Evolutionary conservation across 2,888 invertebrate genomes (phyloP), one percentile per base, ranked within the genome.

Genomic region (Strigamia maritima): DNA sequence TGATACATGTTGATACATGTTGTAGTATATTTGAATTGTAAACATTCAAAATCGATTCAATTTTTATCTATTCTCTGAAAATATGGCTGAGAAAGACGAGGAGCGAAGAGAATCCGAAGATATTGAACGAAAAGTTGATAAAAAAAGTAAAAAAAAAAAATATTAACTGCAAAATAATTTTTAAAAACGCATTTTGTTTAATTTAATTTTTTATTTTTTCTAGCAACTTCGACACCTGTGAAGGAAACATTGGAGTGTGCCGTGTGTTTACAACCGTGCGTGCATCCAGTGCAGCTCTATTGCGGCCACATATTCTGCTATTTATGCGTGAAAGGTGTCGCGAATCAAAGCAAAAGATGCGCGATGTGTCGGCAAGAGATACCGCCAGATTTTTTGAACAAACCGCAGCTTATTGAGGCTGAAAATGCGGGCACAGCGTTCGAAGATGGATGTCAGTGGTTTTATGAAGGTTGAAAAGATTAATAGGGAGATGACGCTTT

Each of bases 221-320:
- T 16, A 44, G 49, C 16, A 19, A 8, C 24, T 65, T 65, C 65
- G 26, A 12, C n/a, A 14, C 19, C 16, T n/a, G 10, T 14, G 4
- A 76, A 38, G 16, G 78, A 80, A n/a, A 74, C 14, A 10, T 79
- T 84, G 76, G 95, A 97, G 85, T 98, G 97, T 88, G 93, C 97
- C 8, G 93, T 98, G 65, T 98, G 97, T 85, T 89, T 97, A 78
- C 95, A 96, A 87, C 90, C 91, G 40, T 94, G 93, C 85, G 91
- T 96, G 82, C 94, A 96, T 87, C 97, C 97, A n/a, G 94, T 96
- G 0, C 90, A 92, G 84, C 88, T 98, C 76, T 97, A 97, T 0
- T 98, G 97, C 86, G 92, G 92, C n/a, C 98, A 98, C 85, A 90
- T 97, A 81, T 98, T 98, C 86, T 98, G 97, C 87, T 98, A 94